These are phyloP conservation scores for Agrotis puta DNA, from an alignment of 2,888 invertebrate genomes.

Conservation along the genomic window DNA sequence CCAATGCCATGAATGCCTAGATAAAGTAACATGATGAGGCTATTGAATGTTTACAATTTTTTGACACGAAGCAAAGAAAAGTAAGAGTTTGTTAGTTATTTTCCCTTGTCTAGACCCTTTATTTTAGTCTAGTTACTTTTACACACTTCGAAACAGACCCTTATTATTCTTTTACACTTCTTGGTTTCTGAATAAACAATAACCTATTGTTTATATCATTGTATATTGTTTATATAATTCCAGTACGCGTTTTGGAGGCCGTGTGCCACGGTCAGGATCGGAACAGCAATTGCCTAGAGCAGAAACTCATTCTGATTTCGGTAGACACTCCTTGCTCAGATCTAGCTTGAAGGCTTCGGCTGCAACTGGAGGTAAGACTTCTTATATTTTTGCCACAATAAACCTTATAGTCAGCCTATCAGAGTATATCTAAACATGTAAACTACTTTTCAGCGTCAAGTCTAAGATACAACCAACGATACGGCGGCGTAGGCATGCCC, in stretches of 20 bases:
- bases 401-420: too few species aligned
- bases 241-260: conserved; percentile 85
- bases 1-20: too few species aligned
- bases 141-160: fast-evolving
- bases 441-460: conserved; percentile 85
- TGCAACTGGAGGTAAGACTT: conserved; percentile 78
- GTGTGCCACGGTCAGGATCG: conserved; percentile 96
- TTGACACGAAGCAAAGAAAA: too few species aligned
- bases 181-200: background rate
- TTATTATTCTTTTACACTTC: background rate
- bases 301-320: conserved; percentile 95
- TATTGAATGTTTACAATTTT: too few species aligned
- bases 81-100: background rate
- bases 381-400: background rate
- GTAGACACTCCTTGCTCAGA: conserved; percentile 95
- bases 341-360: conserved; percentile 94
- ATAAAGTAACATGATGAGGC: too few species aligned
- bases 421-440: background rate
- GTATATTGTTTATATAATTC: conserved; percentile 31
- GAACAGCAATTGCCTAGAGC: conserved; percentile 97
- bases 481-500: conserved; percentile 86
- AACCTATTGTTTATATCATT: conserved; percentile 36
- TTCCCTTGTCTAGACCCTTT: background rate
- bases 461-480: conserved; percentile 92
- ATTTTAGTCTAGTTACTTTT: too few species aligned